These are phyloP conservation scores for Muscicapa adusta DNA, from an alignment of 2,113 vertebrate species.

Conservation along the genomic window DNA sequence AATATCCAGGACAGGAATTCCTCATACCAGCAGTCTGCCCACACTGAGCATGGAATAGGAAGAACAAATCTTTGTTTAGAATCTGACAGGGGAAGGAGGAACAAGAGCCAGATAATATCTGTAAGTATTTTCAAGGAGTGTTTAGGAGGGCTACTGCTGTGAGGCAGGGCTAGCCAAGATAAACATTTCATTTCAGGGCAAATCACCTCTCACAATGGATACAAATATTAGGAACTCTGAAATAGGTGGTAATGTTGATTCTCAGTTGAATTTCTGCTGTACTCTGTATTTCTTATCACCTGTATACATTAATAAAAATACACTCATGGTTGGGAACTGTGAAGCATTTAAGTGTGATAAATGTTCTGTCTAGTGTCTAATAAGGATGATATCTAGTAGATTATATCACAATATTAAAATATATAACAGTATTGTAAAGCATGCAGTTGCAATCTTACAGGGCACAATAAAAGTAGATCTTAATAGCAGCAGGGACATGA, in stretches of 20 bases:
- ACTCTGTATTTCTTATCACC: conserved; percentile 15
- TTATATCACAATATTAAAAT: neutral
- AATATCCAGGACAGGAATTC: neutral
- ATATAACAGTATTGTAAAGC: neutral
- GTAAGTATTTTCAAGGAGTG: neutral
- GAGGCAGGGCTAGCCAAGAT: conserved; percentile 17
- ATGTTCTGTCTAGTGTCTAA: neutral
- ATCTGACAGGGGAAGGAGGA: neutral
- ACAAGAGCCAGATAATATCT: conserved; percentile 6
- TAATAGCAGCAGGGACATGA: neutral
- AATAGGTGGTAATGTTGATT: neutral
- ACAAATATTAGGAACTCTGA: conserved; percentile 1
- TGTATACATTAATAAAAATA: conserved; percentile 28
- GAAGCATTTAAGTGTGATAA: conserved; percentile 21
- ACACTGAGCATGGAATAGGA: neutral
- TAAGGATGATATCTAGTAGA: neutral
- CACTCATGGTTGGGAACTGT: neutral
- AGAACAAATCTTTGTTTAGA: neutral
- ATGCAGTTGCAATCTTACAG: neutral
- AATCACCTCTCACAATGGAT: conserved; percentile 17
- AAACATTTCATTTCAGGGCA: conserved; percentile 47
- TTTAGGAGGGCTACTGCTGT: conserved; percentile 5
- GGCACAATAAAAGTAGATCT: neutral
- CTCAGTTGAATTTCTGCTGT: neutral
- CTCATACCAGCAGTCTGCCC: neutral